Evolutionary conservation across 2,113 vertebrate genomes (phyloP).

Genomic region (Caranx melampygus): DNA sequence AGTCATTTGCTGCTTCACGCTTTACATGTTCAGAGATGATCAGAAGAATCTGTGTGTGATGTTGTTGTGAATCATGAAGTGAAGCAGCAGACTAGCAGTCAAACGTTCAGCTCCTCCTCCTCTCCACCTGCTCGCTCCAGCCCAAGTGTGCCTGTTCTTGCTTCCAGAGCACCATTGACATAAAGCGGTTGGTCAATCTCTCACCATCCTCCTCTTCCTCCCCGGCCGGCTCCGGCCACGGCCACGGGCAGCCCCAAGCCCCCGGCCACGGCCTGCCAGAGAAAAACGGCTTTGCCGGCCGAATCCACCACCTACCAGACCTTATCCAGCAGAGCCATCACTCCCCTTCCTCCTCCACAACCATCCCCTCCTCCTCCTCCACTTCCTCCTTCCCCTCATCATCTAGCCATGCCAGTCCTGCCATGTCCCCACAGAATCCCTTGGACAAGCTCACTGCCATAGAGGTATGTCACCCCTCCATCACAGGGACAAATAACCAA

Average conservation of each 20-base stretch:
- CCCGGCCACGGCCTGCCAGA: conserved; percentile 82
- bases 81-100: conserved; percentile 2
- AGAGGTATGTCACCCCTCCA: conserved; percentile 91
- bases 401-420: conserved; percentile 96
- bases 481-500: conserved; percentile 23
- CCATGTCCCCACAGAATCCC: conserved; percentile 96
- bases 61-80: background rate
- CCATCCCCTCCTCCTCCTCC: conserved; percentile 79
- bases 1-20: background rate
- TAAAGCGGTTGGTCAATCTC: conserved; percentile 85
- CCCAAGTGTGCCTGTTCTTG: conserved; percentile 94
- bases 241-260: conserved; percentile 37
- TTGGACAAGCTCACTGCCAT: conserved; percentile 93
- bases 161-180: conserved; percentile 96
- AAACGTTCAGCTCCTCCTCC: conserved; percentile 73
- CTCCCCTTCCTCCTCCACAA: conserved; percentile 85
- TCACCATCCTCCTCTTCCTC: conserved; percentile 55
- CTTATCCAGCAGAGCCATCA: conserved; percentile 99
- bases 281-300: conserved; percentile 97
- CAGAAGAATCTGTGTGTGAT: background rate
- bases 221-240: conserved; percentile 46
- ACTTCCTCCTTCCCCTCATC: conserved; percentile 93
- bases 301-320: conserved; percentile 98
- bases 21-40: background rate
- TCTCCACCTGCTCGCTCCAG: conserved; percentile 83